A percentile compares a stretch with the other conserved stretches of the same genome.
These are phyloP conservation scores for Hippocampus kuda DNA, from an alignment of 2,797 vertebrate genomes.

Conservation along the genomic window DNA sequence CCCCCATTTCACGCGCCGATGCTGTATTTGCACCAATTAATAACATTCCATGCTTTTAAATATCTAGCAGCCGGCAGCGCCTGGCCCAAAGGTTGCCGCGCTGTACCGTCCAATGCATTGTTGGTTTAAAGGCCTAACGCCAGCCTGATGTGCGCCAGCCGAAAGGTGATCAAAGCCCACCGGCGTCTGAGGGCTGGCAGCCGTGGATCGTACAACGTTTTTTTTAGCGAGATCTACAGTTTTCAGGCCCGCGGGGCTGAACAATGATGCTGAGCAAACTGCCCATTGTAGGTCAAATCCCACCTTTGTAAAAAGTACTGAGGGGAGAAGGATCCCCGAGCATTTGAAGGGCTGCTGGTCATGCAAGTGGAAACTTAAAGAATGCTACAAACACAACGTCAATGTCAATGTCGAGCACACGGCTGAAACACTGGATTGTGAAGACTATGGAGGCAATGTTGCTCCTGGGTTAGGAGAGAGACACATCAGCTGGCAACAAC, in stretches of 20 bases:
- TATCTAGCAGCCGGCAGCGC: conserved; percentile 67
- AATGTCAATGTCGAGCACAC: conserved; percentile 44
- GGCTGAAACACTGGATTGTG: conserved; percentile 29
- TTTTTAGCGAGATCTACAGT: conserved; percentile 75
- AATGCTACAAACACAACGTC: conserved; percentile 59
- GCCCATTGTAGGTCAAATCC: conserved; percentile 76
- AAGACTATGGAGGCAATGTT: conserved; percentile 16
- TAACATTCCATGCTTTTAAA: conserved; percentile 92
- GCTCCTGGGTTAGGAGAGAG: neutral
- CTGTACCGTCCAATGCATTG: conserved; percentile 75
- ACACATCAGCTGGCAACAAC: neutral
- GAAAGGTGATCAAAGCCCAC: conserved; percentile 89
- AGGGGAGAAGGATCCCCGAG: conserved; percentile 58
- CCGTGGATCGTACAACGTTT: conserved; percentile 79
- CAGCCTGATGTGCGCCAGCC: conserved; percentile 92
- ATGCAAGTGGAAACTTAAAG: conserved; percentile 61
- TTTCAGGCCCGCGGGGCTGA: conserved; percentile 69
- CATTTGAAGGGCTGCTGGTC: conserved; percentile 52
- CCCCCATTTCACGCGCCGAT: conserved; percentile 77
- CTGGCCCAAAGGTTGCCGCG: conserved; percentile 59
- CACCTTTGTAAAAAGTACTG: conserved; percentile 55
- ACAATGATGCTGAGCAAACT: conserved; percentile 85
- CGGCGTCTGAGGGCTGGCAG: conserved; percentile 72
- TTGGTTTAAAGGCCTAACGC: conserved; percentile 93
- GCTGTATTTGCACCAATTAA: conserved; percentile 84